These are phyloP conservation scores for Actias luna DNA, from an alignment of 2,888 invertebrate species.

Conservation along the genomic window DNA sequence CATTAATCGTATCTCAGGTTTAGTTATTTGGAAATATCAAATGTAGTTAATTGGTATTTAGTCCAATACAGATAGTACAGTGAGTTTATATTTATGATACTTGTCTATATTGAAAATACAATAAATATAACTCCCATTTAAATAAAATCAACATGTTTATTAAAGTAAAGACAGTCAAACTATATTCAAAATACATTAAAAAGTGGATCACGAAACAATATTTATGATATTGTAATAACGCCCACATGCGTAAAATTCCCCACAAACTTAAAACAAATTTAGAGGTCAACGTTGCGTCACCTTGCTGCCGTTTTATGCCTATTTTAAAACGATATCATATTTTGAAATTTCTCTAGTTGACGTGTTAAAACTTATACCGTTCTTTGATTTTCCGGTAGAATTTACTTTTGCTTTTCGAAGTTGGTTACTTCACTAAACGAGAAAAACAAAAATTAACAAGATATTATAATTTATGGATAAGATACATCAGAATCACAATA, in stretches of 20 bases:
- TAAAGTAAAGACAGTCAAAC: slow-evolving; percentile 14
- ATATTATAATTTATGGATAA: too few species aligned
- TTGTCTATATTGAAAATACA: neutral
- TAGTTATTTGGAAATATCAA: too few species aligned
- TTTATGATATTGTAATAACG: slow-evolving; percentile 19
- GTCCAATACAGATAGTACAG: neutral
- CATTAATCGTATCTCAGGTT: too few species aligned
- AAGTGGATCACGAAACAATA: slow-evolving; percentile 20
- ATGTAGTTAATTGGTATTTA: neutral
- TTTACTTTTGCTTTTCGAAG: neutral
- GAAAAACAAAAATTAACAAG: too few species aligned
- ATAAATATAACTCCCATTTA: neutral
- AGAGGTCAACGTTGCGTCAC: slow-evolving; percentile 17
- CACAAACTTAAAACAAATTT: slow-evolving; percentile 20
- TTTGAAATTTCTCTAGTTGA: neutral
- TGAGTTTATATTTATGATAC: neutral
- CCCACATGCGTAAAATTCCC: slow-evolving; percentile 19
- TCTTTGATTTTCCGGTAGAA: neutral
- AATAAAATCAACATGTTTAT: slow-evolving; percentile 9
- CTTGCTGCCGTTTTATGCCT: slow-evolving; percentile 3
- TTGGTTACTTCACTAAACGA: neutral
- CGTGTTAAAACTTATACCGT: neutral
- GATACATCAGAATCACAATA: too few species aligned
- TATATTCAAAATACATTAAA: slow-evolving; percentile 17
- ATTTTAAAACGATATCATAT: slow-evolving; percentile 2